Conservation (phyloP, 2,797 vertebrate genomes). For the Echeneis naucrates region DNA sequence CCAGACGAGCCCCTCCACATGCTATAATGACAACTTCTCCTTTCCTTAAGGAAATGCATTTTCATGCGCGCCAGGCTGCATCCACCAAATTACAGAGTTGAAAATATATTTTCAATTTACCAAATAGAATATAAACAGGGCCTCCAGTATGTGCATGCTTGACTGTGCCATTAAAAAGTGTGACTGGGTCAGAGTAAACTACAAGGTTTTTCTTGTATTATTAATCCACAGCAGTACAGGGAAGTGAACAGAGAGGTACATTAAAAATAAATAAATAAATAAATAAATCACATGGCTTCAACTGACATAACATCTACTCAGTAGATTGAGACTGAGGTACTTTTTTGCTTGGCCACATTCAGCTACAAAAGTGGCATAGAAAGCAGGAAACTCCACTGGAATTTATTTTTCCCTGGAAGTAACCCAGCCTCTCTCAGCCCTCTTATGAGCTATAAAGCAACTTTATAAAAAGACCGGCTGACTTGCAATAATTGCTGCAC, state of each 20-base stretch:
- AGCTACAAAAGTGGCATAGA: conserved; percentile 49
- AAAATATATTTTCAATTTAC: conserved; percentile 68
- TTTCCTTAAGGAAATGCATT: conserved; percentile 73
- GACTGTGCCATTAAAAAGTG: conserved; percentile 10
- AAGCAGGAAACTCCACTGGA: conserved; percentile 28
- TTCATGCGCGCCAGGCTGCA: conserved; percentile 55
- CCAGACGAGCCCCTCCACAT: conserved; percentile 70
- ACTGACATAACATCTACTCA: conserved; percentile 46
- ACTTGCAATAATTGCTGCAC: conserved; percentile 26
- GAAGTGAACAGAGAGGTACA: conserved; percentile 7
- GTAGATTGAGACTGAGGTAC: conserved; percentile 38
- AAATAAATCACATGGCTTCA: conserved; percentile 48
- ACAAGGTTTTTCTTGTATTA: neutral
- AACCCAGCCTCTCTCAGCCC: conserved; percentile 26
- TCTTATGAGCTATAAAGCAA: conserved; percentile 31
- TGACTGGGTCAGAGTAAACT: conserved; percentile 32
- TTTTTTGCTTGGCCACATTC: conserved; percentile 56
- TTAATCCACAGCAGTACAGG: neutral
- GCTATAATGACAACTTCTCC: conserved; percentile 79
- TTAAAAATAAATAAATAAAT: too few relatives aligned
- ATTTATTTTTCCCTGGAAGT: conserved; percentile 56
- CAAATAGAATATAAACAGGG: conserved; percentile 34
- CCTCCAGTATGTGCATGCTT: conserved; percentile 9
- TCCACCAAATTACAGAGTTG: conserved; percentile 69
- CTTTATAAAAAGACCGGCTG: conserved; percentile 41